Evolutionary conservation across 2,797 vertebrate genomes (phyloP), one percentile per base, ranked within the genome.

Genomic region (Chrysolophus pictus): DNA sequence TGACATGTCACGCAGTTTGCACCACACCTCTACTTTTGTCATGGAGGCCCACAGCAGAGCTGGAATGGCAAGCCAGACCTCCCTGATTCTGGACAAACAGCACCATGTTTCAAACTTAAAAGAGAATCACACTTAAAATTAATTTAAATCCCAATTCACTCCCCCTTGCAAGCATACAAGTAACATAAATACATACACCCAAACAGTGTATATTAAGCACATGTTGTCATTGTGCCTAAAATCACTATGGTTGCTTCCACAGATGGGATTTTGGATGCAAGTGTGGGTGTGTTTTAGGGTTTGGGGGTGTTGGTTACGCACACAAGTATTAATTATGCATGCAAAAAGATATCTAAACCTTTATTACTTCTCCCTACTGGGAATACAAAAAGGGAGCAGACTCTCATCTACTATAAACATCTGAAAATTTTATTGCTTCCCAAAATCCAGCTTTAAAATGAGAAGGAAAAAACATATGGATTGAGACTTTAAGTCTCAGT

Each of bases 151-250:
- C 21, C 35, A 39, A 39, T 39, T 19, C 35, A 23, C 10, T 53
- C 21, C 35, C 28, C 28, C 68, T 22, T 51, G 5, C 21, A 51
- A 53, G 35, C 14, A 70, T 0, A 5, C n/a, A 81, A 35, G 51
- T 13, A 26, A 22, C 2, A 71, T 7, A 80, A 93, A 85, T 3
- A 6, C 16, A 31, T 29, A 31, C 37, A 76, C 22, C 33, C 6
- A 44, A 79, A 4, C 9, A 24, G 23, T 2, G 0, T 3, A 59
- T 0, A 0, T 33, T 56, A 70, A 39, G 14, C 29, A 22, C 35
- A 22, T 12, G 31, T 23, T 70, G 28, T 68, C 49, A 33, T 22
- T 9, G 42, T 15, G 29, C 15, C 23, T 33, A 33, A 19, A 67
- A 80, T 64, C 15, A 1, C 17, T 70, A 44, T 1, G 14, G 51